Base-by-base conservation (phyloP, 2,797 vertebrate genomes). In the Oryzias dopingdopingensis region DNA sequence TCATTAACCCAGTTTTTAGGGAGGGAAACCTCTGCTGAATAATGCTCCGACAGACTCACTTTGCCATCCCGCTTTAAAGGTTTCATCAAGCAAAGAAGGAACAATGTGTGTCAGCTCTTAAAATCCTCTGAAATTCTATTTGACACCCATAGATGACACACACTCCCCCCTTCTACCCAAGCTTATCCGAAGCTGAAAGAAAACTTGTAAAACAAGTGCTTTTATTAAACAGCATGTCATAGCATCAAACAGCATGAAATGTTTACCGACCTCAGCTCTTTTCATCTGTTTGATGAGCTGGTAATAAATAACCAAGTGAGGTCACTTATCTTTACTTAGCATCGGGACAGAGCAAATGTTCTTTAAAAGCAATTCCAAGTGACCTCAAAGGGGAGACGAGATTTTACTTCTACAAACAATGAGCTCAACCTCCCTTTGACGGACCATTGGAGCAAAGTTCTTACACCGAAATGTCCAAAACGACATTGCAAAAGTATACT, bases 1-100 rank as follows among this genome's bases (percentile, higher is more conserved):
- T 90, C 87, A 91, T 92, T 91, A 92, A 88, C 88, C 88, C 85
- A 91, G 79, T 90, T 91, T 88, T 88, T 86, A 70, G 73, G 79
- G 70, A 81, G 85, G 89, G 80, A 87, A 90, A 84, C 88, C 85
- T 84, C 83, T 80, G 79, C 83, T 87, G 87, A 88, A 88, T 90
- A 89, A 90, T 88, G 86, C 79, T 72, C 71, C 7, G 16, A 74
- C 80, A 79, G 79, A 86, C 81, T 90, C 83, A 82, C 70, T 75
- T 76, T 81, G 80, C 77, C 82, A 78, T 70, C 69, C 73, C 56
- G 71, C 74, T 75, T 76, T 76, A 73, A 79, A 86, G 68, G 72
- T 71, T 78, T 81, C 59, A 67, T 81, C 76, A 74, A 65, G 59
- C 48, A 53, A 49, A 59, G 5, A 29, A 26, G n/a, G 32, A 49